A percentile compares a stretch with the other conserved stretches of the same genome.
Evolutionary conservation across 2,888 invertebrate species (phyloP).

Genomic region (Chloromyia formosa): DNA sequence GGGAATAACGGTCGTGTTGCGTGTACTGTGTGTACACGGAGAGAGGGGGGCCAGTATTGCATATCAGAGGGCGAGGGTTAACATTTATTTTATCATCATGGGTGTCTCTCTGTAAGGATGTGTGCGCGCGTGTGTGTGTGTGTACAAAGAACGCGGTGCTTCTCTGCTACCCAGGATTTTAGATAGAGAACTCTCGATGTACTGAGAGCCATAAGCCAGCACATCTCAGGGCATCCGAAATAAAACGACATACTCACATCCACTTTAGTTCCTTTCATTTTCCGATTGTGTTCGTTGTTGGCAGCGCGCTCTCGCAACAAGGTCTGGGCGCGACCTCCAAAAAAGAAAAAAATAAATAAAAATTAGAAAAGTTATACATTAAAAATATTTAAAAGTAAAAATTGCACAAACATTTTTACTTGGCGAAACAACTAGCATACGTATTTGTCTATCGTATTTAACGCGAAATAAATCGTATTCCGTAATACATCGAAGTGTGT

Average conservation of each 20-base stretch:
- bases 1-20: neutral
- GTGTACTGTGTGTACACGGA: no score
- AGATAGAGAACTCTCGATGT: neutral
- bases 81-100: neutral
- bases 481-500: no score
- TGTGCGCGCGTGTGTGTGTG: no score
- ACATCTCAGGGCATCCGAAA: conserved; percentile 2
- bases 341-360: conserved; percentile 31
- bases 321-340: conserved; percentile 59
- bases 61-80: neutral
- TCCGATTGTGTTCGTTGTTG: conserved; percentile 60
- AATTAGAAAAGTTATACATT: neutral
- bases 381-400: conserved; percentile 31
- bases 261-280: conserved; percentile 61
- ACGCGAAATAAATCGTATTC: conserved; percentile 1
- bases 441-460: conserved; percentile 20
- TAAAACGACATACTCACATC: conserved; percentile 42
- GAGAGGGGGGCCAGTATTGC: no score
- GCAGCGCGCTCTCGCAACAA: conserved; percentile 56
- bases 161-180: neutral
- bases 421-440: no score
- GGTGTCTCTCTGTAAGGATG: neutral
- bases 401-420: no score
- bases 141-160: no score
- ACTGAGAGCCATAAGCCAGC: neutral